These are phyloP conservation scores for Leptopterna dolabrata DNA, from an alignment of 2,888 invertebrate genomes.

Conservation along the genomic window DNA sequence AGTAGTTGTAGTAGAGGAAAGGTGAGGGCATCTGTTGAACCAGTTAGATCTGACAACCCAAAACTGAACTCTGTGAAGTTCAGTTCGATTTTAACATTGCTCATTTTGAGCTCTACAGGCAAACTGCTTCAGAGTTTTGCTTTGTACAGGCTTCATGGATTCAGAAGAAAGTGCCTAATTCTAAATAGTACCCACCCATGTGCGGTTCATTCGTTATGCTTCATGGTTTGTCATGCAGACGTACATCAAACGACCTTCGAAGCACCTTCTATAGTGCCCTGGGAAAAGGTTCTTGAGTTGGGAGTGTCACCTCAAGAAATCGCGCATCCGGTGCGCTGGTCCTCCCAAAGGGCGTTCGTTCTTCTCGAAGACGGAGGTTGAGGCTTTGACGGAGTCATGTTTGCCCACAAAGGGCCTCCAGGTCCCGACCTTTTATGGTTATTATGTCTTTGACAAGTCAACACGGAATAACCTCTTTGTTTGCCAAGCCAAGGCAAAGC, in stretches of 20 bases:
- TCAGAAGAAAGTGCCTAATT: background rate
- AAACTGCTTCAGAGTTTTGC: too few relatives aligned
- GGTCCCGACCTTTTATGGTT: constrained; percentile 25
- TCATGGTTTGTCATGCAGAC: background rate
- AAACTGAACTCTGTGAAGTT: too few relatives aligned
- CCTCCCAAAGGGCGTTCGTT: background rate
- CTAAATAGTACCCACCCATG: background rate
- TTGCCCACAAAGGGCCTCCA: constrained; percentile 10
- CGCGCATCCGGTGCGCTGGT: background rate
- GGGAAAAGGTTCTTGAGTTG: background rate
- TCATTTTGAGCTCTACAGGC: too few relatives aligned
- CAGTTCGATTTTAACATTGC: too few relatives aligned
- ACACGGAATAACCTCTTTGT: constrained; percentile 13
- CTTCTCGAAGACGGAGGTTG: background rate
- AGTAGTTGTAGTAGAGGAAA: too few relatives aligned
- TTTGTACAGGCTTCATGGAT: background rate
- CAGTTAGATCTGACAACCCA: too few relatives aligned
- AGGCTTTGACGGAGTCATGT: constrained; percentile 1
- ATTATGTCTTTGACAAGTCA: constrained; percentile 1
- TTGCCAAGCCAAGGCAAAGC: background rate
- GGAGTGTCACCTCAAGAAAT: background rate
- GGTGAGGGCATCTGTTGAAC: too few relatives aligned
- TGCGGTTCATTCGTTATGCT: background rate
- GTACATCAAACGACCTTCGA: background rate
- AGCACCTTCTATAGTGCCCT: background rate